phyloP scores from a whole-genome alignment of 2,113 vertebrate species.

The Orthonyx spaldingii region DNA sequence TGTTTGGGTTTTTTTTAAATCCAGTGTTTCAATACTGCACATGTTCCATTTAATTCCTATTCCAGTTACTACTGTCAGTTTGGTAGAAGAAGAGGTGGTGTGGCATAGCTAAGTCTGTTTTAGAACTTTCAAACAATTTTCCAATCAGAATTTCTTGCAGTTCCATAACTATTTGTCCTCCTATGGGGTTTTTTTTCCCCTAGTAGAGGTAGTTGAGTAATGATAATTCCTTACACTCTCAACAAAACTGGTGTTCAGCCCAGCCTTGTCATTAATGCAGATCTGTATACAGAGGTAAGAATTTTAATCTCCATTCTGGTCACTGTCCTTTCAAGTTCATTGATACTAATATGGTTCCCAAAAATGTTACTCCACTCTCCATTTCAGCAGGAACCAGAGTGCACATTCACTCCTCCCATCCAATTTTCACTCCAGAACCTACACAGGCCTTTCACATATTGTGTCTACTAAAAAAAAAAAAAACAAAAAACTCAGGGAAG shows the following conservation, averaged over 20 bases:
- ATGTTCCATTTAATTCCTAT: neutral
- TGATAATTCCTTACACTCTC: neutral
- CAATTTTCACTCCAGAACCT: neutral
- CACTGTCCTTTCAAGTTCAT: neutral
- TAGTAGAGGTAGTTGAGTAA: neutral
- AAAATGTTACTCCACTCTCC: neutral
- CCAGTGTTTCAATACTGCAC: neutral
- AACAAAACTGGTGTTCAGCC: neutral
- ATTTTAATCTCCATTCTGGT: neutral
- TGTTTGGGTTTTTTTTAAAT: neutral
- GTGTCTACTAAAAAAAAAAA: neutral
- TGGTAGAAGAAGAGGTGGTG: neutral
- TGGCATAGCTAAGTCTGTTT: neutral
- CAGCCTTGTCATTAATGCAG: neutral
- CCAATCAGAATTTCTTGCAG: neutral
- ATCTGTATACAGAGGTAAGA: neutral
- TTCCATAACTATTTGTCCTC: neutral
- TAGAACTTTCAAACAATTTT: neutral
- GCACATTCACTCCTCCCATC: neutral
- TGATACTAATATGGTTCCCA: neutral
- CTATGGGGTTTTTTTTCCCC: rapidly evolving
- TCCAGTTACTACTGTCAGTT: neutral
- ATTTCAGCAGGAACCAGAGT: neutral
- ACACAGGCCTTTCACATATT: neutral
- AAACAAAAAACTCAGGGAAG: neutral